Evolutionary conservation across 2,113 vertebrate genomes (phyloP).

Genomic region (Zosterops japonicus): DNA sequence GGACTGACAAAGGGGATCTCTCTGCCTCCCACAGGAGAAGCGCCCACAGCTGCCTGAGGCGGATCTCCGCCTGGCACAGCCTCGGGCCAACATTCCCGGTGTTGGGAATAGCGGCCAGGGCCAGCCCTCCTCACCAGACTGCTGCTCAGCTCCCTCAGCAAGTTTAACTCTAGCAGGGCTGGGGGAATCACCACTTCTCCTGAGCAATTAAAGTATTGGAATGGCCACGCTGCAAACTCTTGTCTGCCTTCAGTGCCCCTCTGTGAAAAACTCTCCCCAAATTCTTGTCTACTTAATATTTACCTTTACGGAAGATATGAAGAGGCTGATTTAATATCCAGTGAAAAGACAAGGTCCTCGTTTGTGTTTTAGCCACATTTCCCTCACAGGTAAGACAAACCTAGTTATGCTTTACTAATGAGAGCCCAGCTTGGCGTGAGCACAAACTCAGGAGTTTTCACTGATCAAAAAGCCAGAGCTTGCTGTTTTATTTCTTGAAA

Average conservation of each 20-base stretch:
- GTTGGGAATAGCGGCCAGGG: background rate
- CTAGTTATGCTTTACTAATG: background rate
- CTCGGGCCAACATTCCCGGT: constrained; percentile 10
- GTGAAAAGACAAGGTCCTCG: background rate
- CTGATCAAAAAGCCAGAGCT: background rate
- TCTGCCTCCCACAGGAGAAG: background rate
- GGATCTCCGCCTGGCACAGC: constrained; percentile 1
- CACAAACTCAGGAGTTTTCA: background rate
- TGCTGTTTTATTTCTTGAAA: background rate
- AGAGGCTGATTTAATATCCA: background rate
- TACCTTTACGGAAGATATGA: background rate
- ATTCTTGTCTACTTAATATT: background rate
- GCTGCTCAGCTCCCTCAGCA: background rate
- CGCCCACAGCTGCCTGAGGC: background rate
- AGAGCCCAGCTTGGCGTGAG: background rate
- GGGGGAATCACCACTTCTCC: background rate
- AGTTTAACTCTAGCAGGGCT: background rate
- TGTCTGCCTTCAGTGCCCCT: background rate
- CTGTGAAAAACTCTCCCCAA: background rate
- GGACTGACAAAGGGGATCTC: constrained; percentile 54
- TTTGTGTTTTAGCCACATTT: background rate
- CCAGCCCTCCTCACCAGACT: background rate
- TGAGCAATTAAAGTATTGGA: accelerated
- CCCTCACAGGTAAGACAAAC: background rate
- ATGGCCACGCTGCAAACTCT: background rate